Conservation (phyloP, 2,797 vertebrate species). For the Pachyuromys duprasi region DNA sequence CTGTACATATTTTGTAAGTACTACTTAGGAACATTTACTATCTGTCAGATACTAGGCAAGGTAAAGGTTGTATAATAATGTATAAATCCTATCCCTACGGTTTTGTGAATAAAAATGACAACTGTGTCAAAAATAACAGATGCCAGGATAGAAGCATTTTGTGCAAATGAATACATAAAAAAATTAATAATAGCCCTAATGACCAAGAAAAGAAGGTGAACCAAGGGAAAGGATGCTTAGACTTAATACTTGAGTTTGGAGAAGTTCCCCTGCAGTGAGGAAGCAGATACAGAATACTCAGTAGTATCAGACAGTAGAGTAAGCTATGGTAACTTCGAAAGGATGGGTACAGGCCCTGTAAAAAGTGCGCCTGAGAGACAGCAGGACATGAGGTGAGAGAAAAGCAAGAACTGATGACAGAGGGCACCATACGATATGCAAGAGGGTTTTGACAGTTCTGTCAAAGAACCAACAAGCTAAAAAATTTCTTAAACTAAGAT, state of each 20-base stretch:
- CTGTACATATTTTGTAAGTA: constrained; percentile 22
- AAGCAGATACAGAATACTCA: background rate
- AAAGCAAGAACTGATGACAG: background rate
- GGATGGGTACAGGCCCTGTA: background rate
- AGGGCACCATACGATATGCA: background rate
- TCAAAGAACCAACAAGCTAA: constrained; percentile 31
- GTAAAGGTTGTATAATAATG: background rate
- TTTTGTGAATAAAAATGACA: background rate
- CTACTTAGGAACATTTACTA: constrained; percentile 36
- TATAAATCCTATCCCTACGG: constrained; percentile 10
- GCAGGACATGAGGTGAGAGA: background rate
- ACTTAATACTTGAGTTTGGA: background rate
- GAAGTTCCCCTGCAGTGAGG: background rate
- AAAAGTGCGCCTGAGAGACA: background rate
- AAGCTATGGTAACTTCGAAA: background rate
- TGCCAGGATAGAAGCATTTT: background rate
- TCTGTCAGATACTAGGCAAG: constrained; percentile 3
- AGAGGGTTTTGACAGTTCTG: background rate
- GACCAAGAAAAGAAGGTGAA: background rate
- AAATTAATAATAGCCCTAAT: background rate
- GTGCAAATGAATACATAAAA: background rate
- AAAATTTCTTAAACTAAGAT: constrained; percentile 32
- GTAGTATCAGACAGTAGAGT: background rate
- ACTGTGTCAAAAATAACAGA: background rate
- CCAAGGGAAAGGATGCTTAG: background rate